These are phyloP conservation scores for Coracopsis vasa DNA, from an alignment of 2,113 vertebrate genomes.

Conservation along the genomic window DNA sequence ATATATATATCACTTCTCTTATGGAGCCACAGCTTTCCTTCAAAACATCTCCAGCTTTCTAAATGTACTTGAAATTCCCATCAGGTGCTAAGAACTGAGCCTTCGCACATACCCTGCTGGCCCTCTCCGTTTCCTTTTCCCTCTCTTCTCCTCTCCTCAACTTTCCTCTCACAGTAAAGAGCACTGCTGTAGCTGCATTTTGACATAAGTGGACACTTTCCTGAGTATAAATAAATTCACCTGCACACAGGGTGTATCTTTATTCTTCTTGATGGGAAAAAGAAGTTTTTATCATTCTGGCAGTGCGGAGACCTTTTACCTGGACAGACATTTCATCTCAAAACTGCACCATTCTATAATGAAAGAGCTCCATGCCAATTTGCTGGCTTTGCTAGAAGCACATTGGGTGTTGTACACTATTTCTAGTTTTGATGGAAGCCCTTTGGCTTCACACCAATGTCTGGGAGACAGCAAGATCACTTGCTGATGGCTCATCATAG, in stretches of 20 bases:
- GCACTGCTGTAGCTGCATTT: not conserved
- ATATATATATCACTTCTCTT: not conserved
- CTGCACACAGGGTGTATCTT: not conserved
- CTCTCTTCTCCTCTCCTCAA: no score
- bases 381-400: not conserved
- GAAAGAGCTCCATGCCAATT: not conserved
- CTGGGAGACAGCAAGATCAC: not conserved
- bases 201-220: not conserved
- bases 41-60: not conserved
- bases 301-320: not conserved
- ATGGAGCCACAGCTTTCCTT: not conserved
- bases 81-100: not conserved
- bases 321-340: not conserved
- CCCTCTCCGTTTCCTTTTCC: not conserved
- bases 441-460: not conserved
- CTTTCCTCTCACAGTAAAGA: not conserved
- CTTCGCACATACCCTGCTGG: not conserved
- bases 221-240: not conserved
- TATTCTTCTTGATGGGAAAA: not conserved
- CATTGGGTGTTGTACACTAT: not conserved
- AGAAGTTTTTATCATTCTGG: not conserved
- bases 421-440: not conserved
- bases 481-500: not conserved
- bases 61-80: not conserved
- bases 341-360: not conserved